Percentiles rank a stretch among this genome's conserved stretches.
Evolutionary conservation across 2,113 vertebrate genomes (phyloP).

Genomic region (Pelmatolapia mariae): DNA sequence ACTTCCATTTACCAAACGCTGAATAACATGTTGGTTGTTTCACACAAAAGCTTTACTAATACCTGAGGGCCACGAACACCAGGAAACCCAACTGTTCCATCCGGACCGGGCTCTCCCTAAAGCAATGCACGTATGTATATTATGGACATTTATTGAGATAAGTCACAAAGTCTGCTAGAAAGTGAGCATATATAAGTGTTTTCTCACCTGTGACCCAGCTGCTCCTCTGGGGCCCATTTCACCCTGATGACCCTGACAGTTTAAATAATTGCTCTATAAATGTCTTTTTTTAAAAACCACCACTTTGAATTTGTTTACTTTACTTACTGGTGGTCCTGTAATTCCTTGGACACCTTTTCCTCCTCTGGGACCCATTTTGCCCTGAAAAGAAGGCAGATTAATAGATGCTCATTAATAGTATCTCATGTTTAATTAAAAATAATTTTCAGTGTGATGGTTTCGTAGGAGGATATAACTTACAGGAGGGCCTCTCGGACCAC

Average conservation of each 20-base stretch:
- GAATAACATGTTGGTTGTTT: neutral
- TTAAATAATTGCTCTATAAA: neutral
- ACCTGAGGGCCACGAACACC: slow-evolving; percentile 73
- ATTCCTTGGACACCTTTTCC: slow-evolving; percentile 62
- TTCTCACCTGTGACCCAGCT: slow-evolving; percentile 55
- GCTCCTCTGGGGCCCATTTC: slow-evolving; percentile 51
- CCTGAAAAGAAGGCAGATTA: slow-evolving; percentile 36
- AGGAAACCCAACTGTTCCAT: slow-evolving; percentile 44
- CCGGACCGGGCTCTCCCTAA: slow-evolving; percentile 67
- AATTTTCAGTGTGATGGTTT: neutral
- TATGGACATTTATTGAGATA: neutral
- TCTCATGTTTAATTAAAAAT: neutral
- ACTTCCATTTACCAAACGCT: neutral
- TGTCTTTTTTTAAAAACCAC: neutral
- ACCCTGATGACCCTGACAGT: slow-evolving; percentile 66
- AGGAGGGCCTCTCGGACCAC: slow-evolving; percentile 59
- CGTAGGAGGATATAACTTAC: slow-evolving; percentile 27
- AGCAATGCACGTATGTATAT: neutral
- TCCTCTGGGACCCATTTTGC: slow-evolving; percentile 58
- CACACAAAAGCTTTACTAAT: neutral
- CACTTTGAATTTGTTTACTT: neutral
- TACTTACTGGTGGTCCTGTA: slow-evolving; percentile 70
- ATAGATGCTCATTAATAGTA: neutral
- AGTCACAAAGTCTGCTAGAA: neutral
- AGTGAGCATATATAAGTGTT: neutral